These are phyloP conservation scores for Pachycephala philippinensis DNA, from an alignment of 2,113 vertebrate genomes.

Conservation along the genomic window DNA sequence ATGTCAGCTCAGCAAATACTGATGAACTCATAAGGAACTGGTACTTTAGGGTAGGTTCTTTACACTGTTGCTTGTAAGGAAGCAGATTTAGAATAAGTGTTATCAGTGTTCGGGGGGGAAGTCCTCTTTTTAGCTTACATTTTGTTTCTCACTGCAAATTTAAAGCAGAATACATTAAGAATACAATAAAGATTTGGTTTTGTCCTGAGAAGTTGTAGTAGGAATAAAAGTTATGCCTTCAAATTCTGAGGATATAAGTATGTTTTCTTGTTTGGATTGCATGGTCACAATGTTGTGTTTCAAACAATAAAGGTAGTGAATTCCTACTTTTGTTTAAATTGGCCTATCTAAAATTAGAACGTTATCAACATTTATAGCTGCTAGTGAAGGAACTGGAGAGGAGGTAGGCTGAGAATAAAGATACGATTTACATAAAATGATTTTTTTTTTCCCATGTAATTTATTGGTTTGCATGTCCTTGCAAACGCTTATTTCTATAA, in stretches of 20 bases:
- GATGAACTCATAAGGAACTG: background rate
- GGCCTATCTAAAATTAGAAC: conserved; percentile 26
- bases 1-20: background rate
- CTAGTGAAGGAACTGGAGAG: background rate
- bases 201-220: background rate
- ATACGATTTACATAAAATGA: background rate
- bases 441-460: background rate
- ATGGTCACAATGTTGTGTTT: background rate
- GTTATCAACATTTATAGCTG: background rate
- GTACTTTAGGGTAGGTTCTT: background rate
- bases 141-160: background rate
- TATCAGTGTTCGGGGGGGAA: rapidly evolving
- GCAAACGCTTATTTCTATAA: background rate
- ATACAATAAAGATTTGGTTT: background rate
- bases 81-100: background rate
- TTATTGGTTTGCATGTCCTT: background rate
- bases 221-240: background rate
- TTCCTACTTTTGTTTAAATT: conserved; percentile 4
- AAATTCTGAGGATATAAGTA: background rate
- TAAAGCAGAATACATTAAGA: background rate
- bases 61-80: background rate
- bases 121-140: background rate
- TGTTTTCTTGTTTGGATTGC: background rate
- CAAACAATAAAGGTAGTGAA: background rate
- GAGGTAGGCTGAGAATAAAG: background rate